phyloP scores from a whole-genome alignment of 37 sponge, comb jelly and placozoan genomes.

The Aphrocallistes beatrix region DNA sequence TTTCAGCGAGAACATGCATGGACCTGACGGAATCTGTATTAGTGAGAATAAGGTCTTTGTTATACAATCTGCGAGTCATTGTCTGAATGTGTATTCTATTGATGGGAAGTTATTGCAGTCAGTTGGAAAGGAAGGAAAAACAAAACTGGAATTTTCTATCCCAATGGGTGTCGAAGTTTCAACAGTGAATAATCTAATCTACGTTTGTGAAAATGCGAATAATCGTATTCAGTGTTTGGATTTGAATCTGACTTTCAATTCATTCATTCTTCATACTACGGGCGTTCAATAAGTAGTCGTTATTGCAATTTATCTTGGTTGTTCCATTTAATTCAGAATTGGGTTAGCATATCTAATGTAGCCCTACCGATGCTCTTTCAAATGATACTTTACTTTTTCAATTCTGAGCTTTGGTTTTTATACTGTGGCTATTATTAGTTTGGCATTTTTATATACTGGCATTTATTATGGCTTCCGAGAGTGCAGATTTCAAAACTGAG shows the following conservation, averaged over 20 bases:
- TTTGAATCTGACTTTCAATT: not conserved
- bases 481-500: too few relatives aligned
- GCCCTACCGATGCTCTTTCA: too few relatives aligned
- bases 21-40: not conserved
- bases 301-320: too few relatives aligned
- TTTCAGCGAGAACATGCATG: not conserved
- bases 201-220: not conserved
- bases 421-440: too few relatives aligned
- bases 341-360: too few relatives aligned
- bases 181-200: not conserved
- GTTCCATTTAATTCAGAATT: too few relatives aligned
- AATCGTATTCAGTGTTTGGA: not conserved
- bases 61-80: not conserved
- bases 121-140: not conserved
- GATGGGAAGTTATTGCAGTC: not conserved
- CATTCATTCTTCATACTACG: not conserved
- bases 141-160: not conserved
- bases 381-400: too few relatives aligned
- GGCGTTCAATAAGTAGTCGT: too few relatives aligned
- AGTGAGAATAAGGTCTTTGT: not conserved
- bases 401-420: too few relatives aligned
- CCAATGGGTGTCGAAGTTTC: not conserved
- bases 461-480: too few relatives aligned
- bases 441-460: too few relatives aligned
- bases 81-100: not conserved